phyloP scores from a whole-genome alignment of 2,797 vertebrate species.

The Centropyge bicolor region DNA sequence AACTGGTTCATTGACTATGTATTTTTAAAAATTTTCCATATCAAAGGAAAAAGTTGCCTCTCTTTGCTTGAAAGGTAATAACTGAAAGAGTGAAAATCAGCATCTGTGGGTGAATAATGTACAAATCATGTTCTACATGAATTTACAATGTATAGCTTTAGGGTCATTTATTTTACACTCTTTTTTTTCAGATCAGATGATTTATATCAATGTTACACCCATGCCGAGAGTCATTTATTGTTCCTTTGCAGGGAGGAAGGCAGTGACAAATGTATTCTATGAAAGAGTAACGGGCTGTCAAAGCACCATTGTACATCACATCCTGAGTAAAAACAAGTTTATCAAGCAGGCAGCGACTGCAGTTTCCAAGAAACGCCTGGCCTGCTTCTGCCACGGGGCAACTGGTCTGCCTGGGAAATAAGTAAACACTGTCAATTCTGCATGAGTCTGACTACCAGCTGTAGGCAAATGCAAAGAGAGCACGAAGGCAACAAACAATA shows the following conservation, averaged over 20 bases:
- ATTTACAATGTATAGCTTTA: constrained; percentile 7
- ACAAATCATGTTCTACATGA: background rate
- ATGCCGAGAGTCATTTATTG: background rate
- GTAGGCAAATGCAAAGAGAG: constrained; percentile 13
- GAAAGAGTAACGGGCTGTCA: constrained; percentile 19
- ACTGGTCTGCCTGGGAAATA: constrained; percentile 39
- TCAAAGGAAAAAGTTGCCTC: background rate
- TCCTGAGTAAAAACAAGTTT: constrained; percentile 53
- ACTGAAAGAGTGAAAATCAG: background rate
- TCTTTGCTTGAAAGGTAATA: constrained; percentile 7
- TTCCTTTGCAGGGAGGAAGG: constrained; percentile 17
- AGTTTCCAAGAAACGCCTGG: constrained; percentile 44
- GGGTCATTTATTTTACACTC: background rate
- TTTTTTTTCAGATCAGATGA: background rate
- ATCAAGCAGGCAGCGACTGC: constrained; percentile 52
- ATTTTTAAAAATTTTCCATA: background rate
- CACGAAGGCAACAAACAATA: constrained; percentile 4
- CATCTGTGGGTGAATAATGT: constrained; percentile 4
- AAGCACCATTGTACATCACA: constrained; percentile 38
- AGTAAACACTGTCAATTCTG: constrained; percentile 51
- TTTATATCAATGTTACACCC: constrained; percentile 5
- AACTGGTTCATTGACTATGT: background rate
- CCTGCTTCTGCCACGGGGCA: constrained; percentile 27
- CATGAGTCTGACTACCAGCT: constrained; percentile 17
- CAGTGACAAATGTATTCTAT: constrained; percentile 36